Evolutionary conservation across 2,888 invertebrate species (phyloP), one percentile per base, ranked within the genome.

Genomic region (Trachelus tabidus): DNA sequence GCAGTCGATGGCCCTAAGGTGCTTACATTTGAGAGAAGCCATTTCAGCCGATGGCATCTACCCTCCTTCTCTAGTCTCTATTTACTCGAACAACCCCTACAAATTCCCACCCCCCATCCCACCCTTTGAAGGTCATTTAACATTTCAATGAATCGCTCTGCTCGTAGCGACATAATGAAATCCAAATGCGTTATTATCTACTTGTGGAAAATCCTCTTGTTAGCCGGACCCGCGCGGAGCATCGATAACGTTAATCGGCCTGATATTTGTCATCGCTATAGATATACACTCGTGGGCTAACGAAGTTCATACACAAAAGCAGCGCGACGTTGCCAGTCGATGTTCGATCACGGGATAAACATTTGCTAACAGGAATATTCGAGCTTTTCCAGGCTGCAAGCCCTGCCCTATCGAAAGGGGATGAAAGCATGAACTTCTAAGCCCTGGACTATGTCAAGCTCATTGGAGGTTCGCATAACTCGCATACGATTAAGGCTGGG

Each of bases 381-480:
- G 40, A 2, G 40, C 40, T 56, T 56, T 56, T 23, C 9, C 40
- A 23, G 40, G 40, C 40, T 9, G 23, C 40, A 56, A 23, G 6
- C 23, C 40, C 40, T 71, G 30, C 12, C 71, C 1, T 6, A 34
- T 33, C 23, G 34, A 69, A 34, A 34, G 23, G 33, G 82, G 3
- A 84, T 82, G 12, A 69, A 80, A 80, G 79, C 79, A 76, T 37
- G 33, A 74, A 73, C 73, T 71, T 30, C 33, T 31, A 31, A 71
- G 15, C 71, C 71, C 31, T 71, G 71, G 15, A 71, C 31, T 33
- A 33, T 33, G 31, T 30, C 11, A 71, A 71, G 71, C 71, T 71
- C 71, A 71, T 71, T 15, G 71, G 31, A 71, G 4, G 12, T 31
- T 71, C 71, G 31, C 71, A 31, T 71, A 69, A 69, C 69, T 69